Percentiles rank a stretch among this genome's conserved stretches.
These are phyloP conservation scores for Brachypteracias leptosomus DNA, from an alignment of 2,113 vertebrate species.

Conservation along the genomic window DNA sequence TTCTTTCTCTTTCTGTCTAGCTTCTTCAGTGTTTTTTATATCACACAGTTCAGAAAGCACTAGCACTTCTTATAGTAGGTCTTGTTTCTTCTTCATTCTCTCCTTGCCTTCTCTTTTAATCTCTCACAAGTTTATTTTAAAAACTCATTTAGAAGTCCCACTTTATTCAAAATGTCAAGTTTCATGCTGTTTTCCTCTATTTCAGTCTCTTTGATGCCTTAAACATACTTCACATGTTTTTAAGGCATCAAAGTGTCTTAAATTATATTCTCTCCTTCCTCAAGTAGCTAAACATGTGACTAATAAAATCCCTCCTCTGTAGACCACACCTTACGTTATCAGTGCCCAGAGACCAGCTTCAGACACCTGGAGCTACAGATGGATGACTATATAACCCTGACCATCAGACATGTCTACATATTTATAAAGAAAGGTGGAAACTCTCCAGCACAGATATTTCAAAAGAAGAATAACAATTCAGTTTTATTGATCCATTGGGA, in stretches of 20 bases:
- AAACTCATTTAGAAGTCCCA: neutral
- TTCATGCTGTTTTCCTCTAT: constrained; percentile 49
- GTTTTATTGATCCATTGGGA: constrained; percentile 13
- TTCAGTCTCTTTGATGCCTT: constrained; percentile 50
- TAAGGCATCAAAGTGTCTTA: constrained; percentile 57
- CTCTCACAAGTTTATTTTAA: neutral
- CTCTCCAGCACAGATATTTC: constrained; percentile 38
- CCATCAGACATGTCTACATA: constrained; percentile 15
- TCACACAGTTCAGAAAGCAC: neutral
- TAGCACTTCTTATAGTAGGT: neutral
- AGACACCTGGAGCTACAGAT: constrained; percentile 65
- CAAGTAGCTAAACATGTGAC: constrained; percentile 64
- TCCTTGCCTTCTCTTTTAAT: constrained; percentile 6
- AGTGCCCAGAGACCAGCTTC: constrained; percentile 47
- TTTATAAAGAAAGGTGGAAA: constrained; percentile 41
- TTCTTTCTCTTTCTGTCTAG: neutral
- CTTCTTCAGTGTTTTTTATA: neutral
- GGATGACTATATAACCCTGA: constrained; percentile 39
- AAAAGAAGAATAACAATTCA: constrained; percentile 46
- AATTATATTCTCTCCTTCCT: constrained; percentile 37
- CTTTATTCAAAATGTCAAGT: constrained; percentile 4
- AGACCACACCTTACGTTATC: constrained; percentile 68
- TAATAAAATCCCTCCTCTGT: constrained; percentile 36
- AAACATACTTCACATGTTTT: constrained; percentile 42
- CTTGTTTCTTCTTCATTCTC: neutral